Evolutionary conservation across 37 sponge, comb jelly and placozoan genomes (phyloP), one percentile per base, ranked within the genome.

Genomic region (Hexactinellida sp.): DNA sequence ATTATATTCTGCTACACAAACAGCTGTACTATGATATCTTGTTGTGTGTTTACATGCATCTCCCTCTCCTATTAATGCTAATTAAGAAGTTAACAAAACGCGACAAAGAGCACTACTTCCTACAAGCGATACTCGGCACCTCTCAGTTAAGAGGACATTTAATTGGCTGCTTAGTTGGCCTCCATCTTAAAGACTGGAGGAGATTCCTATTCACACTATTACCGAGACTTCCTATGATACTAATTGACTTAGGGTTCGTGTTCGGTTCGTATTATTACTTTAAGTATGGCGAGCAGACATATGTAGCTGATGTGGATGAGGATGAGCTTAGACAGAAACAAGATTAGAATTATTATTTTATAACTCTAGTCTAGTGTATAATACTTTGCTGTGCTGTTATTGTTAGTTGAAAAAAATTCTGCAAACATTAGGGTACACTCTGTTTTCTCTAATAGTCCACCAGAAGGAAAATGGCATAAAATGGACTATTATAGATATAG

Each of bases 141-240:
- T 63, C 76, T 10, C 76, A 63, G 5, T 63, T 63, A n/a, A 10
- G 76, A 63, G 76, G 76, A 3, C 76, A 63, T 63, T 63, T 63
- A 10, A 63, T 63, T n/a, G 76, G 76, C 76, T 63, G 76, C 13
- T 63, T 63, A 63, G 76, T 63, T 10, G 76, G 76, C 21, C 76
- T 63, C 25, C 76, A 63, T 63, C 13, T n/a, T 7, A 63, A 63
- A 63, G 76, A 23, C 3, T 63, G 76, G 76, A 63, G 13, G 13
- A 63, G 13, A 23, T 63, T 63, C 76, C 13, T 63, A 7, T 63
- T 63, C 30, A 63, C 76, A 1, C 34, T 63, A 10, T 25, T 63
- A 63, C 76, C 76, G 76, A 23, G 76, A 32, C 30, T 63, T 32
- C 76, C 76, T 63, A 21, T 63, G 28, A 63, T 63, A 23, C 34